phyloP scores from a whole-genome alignment of 2,113 vertebrate genomes.

The Halichoeres trimaculatus region DNA sequence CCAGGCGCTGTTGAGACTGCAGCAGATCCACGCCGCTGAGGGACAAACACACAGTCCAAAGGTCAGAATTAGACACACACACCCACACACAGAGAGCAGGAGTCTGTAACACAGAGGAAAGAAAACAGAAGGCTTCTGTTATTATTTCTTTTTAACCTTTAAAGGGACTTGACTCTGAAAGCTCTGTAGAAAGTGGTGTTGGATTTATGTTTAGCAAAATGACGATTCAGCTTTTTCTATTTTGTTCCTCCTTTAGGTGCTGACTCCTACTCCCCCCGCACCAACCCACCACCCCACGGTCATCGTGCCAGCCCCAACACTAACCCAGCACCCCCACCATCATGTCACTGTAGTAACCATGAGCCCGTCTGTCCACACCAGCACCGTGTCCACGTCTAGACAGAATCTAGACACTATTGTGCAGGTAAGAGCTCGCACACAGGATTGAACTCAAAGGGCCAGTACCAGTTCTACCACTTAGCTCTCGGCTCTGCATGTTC shows the following conservation, averaged over 20 bases:
- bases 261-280: conserved; percentile 87
- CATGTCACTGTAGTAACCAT: conserved; percentile 97
- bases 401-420: conserved; percentile 99
- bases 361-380: conserved; percentile 93
- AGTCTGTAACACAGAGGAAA: background rate
- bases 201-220: too few relatives aligned
- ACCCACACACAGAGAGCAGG: too few relatives aligned
- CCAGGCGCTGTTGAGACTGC: conserved; percentile 85
- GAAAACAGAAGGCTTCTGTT: too few relatives aligned
- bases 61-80: conserved; percentile 81
- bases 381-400: conserved; percentile 95
- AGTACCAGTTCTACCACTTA: too few relatives aligned
- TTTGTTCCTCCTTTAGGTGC: conserved; percentile 80
- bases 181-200: too few relatives aligned
- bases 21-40: conserved; percentile 88
- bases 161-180: too few relatives aligned
- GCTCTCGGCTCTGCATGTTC: too few relatives aligned
- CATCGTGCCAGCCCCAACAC: conserved; percentile 92
- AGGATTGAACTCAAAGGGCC: too few relatives aligned
- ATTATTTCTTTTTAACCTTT: too few relatives aligned
- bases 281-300: conserved; percentile 97
- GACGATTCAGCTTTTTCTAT: background rate
- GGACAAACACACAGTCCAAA: conserved; percentile 84
- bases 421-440: conserved; percentile 84
- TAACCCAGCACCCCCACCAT: conserved; percentile 90